Evolutionary conservation across 2,888 invertebrate species (phyloP), one percentile per base, ranked within the genome.

Genomic region (Cheilosia vernalis): DNA sequence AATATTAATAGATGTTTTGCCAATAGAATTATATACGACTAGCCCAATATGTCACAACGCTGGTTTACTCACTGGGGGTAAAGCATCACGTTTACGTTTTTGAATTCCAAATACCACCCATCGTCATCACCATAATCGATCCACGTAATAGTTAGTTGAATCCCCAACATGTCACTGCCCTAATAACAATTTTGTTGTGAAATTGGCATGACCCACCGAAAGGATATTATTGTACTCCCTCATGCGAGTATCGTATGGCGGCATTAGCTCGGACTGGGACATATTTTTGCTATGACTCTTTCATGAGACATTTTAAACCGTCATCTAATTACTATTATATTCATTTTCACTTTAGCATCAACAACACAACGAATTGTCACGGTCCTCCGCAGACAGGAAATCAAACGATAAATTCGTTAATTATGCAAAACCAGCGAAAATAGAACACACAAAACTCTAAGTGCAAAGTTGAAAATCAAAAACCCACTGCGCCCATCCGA

Each of bases 351-450:
- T 83, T 78, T 78, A 47, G 33, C 15, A 27, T 27, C 27, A 58
- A 64, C 47, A 61, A 58, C 21, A 51, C 13, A 56, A 42, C 21
- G 49, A 56, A 56, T 51, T 53, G 47, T 42, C 40, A 44, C 40
- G 19, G 10, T 44, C 24, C 7, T 49, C 47, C 30, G 40, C 47
- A 44, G 37, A 40, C 42, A 7, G 53, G 44, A 33, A 76, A 47
- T 66, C 17, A 47, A 73, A 61, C 15, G 61, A 74, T 69, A 64
- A 74, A 58, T 79, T 84, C 66, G 70, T 84, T 84, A 84, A 80
- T 70, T 84, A 80, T 70, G 79, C 33, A 76, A 60, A 73, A 51
- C 27, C 63, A 63, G 27, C 19, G 3, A 33, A 49, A 37, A 42
- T 17, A 24, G 17, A 33, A 6, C 47, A 51, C 51, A n/a, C 24